Percentiles rank a stretch among this genome's conserved stretches.
Evolutionary conservation across 2,888 invertebrate genomes (phyloP).

Genomic region (Rhaphigaster nebulosa): DNA sequence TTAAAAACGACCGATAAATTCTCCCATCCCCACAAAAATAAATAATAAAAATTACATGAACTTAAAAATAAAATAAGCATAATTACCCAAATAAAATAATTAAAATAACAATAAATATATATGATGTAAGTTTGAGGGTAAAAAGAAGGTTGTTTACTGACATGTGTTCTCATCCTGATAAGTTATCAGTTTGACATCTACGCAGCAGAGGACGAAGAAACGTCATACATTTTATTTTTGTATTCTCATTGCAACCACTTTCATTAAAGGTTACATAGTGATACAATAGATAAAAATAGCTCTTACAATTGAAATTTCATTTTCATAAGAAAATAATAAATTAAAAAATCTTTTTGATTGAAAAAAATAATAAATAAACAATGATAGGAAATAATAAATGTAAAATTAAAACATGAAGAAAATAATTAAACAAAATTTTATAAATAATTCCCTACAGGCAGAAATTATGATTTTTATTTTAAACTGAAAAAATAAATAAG

Average conservation of each 20-base stretch:
- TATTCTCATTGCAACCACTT: background rate
- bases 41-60: no score
- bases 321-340: background rate
- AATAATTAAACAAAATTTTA: no score
- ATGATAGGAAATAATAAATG: background rate
- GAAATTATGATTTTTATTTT: no score
- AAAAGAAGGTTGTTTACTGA: background rate
- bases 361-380: background rate
- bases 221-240: constrained; percentile 13
- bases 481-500: no score
- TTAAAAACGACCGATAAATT: no score
- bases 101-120: background rate
- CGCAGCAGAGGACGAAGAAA: background rate
- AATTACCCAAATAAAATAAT: background rate
- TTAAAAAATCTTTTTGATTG: background rate
- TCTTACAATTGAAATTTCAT: background rate
- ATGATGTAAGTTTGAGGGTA: no score
- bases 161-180: background rate
- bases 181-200: constrained; percentile 37
- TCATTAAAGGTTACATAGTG: constrained; percentile 5
- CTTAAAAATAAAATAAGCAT: background rate
- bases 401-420: background rate
- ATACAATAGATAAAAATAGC: background rate
- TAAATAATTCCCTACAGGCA: no score
- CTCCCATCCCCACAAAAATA: no score